A percentile compares a stretch with the other conserved stretches of the same genome.
phyloP scores from a whole-genome alignment of 2,113 vertebrate genomes.

The Myiopsitta monachus region DNA sequence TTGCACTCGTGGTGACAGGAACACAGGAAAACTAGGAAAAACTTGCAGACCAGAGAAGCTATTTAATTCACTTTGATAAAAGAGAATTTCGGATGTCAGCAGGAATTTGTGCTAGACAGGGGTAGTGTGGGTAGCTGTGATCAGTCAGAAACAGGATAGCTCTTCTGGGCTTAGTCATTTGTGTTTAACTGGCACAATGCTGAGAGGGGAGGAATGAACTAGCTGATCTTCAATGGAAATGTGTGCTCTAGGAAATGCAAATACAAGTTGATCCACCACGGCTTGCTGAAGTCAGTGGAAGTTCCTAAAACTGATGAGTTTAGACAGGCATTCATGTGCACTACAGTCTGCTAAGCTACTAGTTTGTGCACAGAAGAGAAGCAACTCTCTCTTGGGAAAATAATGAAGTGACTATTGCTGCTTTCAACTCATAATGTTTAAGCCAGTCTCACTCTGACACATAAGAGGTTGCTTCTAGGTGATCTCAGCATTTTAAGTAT shows the following conservation, averaged over 20 bases:
- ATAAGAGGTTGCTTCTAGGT: neutral
- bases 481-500: neutral
- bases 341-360: neutral
- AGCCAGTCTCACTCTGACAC: neutral
- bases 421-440: neutral
- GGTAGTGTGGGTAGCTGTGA: neutral
- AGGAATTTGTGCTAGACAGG: conserved; percentile 20
- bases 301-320: neutral
- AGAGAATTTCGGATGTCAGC: conserved; percentile 36
- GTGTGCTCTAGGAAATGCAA: neutral
- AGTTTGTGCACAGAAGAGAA: neutral
- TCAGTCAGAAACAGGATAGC: conserved; percentile 10
- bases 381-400: neutral
- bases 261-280: neutral
- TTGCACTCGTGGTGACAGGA: neutral
- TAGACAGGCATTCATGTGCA: neutral
- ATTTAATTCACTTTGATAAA: conserved; percentile 12
- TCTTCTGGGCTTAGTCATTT: neutral
- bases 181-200: conserved; percentile 7
- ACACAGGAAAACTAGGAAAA: neutral
- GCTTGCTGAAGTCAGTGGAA: neutral
- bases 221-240: neutral
- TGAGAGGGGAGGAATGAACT: conserved; percentile 9
- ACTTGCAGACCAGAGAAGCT: neutral
- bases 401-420: neutral